phyloP scores from a whole-genome alignment of 2,888 invertebrate genomes.

The Apotomis betuletana region DNA sequence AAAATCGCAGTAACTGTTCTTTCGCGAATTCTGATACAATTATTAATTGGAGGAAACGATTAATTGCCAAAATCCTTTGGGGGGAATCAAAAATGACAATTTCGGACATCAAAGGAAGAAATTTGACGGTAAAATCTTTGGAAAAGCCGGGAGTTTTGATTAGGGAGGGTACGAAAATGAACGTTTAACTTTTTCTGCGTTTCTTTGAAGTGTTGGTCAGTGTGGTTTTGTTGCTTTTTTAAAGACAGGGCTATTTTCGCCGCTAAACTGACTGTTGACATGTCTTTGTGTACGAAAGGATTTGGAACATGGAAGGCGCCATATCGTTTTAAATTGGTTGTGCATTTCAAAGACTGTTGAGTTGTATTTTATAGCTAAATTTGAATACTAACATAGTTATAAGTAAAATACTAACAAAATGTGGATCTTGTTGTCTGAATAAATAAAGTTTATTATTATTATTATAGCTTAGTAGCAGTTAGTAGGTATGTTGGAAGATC shows the following conservation, averaged over 20 bases:
- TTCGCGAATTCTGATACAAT: neutral
- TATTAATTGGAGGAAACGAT: neutral
- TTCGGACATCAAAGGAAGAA: slow-evolving; percentile 18
- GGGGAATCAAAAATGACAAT: slow-evolving; percentile 21
- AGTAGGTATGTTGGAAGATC: too few species aligned
- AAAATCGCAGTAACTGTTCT: slow-evolving; percentile 22
- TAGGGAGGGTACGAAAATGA: slow-evolving; percentile 7
- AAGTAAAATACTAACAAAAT: too few species aligned
- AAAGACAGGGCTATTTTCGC: neutral
- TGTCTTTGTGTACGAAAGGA: too few species aligned
- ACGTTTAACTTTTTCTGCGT: neutral
- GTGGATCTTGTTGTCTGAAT: too few species aligned
- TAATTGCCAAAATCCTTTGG: slow-evolving; percentile 27
- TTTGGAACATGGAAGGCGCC: too few species aligned
- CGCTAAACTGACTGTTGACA: too few species aligned
- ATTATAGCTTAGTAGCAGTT: too few species aligned
- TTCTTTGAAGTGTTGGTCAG: slow-evolving; percentile 9
- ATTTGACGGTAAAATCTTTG: slow-evolving; percentile 1
- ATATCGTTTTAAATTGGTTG: too few species aligned
- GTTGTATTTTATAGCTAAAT: too few species aligned
- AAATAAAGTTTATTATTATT: too few species aligned
- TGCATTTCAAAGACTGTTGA: too few species aligned
- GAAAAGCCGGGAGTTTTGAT: slow-evolving; percentile 11
- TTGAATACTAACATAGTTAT: too few species aligned
- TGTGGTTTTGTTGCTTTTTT: neutral